These are phyloP conservation scores for Nymphalis polychloros DNA, from an alignment of 2,888 invertebrate genomes.

Conservation along the genomic window DNA sequence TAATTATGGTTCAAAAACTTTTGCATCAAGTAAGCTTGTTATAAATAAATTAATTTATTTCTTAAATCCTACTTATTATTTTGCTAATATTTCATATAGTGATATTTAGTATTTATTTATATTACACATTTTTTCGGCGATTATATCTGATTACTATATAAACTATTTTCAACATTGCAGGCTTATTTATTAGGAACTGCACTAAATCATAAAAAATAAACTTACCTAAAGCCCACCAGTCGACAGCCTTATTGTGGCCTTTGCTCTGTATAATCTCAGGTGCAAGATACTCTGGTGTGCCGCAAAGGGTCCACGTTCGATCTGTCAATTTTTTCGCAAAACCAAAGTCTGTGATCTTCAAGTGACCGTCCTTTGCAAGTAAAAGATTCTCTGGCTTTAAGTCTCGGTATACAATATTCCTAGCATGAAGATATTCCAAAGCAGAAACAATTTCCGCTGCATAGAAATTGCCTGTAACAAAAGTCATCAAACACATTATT, in stretches of 20 bases:
- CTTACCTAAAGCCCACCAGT: constrained; percentile 98
- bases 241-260: constrained; percentile 98
- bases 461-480: constrained; percentile 90
- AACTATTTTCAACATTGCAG: no score
- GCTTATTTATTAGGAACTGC: background rate
- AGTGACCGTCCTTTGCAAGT: constrained; percentile 94
- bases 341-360: constrained; percentile 99
- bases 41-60: no score
- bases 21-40: no score
- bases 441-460: constrained; percentile 97
- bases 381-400: constrained; percentile 97
- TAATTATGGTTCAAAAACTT: no score
- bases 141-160: no score
- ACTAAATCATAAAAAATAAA: background rate
- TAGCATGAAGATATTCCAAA: constrained; percentile 95
- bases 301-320: constrained; percentile 97
- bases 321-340: constrained; percentile 97
- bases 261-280: constrained; percentile 98
- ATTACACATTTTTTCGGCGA: no score
- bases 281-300: constrained; percentile 98
- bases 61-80: no score
- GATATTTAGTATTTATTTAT: no score
- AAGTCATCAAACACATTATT: constrained; percentile 42
- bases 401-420: constrained; percentile 93
- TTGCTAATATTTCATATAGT: no score